phyloP scores from a whole-genome alignment of 2,113 vertebrate species.

The Otus sunia region DNA sequence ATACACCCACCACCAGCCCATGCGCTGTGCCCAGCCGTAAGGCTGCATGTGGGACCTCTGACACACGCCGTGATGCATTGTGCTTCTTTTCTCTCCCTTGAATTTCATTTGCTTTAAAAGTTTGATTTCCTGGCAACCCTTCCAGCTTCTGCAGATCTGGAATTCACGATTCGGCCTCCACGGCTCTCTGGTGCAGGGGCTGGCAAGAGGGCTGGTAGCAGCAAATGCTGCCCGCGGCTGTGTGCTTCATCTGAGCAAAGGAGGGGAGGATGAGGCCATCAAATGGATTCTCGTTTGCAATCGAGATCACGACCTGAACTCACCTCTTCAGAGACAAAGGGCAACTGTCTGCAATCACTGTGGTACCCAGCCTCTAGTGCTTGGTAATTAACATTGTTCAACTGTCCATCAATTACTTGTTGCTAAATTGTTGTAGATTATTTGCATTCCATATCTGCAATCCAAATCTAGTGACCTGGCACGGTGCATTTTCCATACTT shows the following conservation, averaged over 20 bases:
- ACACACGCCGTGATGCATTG: fast-evolving
- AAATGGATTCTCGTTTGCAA: not conserved
- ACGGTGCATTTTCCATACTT: not conserved
- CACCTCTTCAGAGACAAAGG: not conserved
- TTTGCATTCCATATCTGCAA: not conserved
- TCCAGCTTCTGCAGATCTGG: not conserved
- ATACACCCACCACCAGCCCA: not conserved
- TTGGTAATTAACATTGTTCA: not conserved
- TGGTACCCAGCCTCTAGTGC: not conserved
- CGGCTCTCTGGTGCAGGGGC: not conserved
- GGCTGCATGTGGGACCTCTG: not conserved
- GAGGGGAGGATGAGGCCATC: not conserved
- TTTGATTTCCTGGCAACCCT: not conserved
- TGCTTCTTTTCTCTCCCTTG: not conserved
- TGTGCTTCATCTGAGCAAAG: not conserved
- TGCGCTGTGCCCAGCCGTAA: not conserved
- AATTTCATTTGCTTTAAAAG: not conserved
- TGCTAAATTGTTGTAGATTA: not conserved
- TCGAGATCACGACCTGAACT: not conserved
- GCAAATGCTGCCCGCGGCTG: not conserved
- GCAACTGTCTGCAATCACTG: not conserved
- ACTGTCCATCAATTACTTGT: not conserved
- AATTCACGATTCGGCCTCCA: not conserved
- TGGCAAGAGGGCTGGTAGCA: not conserved
- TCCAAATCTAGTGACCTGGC: not conserved